Conservation (phyloP, 2,888 invertebrate species). For the Eulithis testata region DNA sequence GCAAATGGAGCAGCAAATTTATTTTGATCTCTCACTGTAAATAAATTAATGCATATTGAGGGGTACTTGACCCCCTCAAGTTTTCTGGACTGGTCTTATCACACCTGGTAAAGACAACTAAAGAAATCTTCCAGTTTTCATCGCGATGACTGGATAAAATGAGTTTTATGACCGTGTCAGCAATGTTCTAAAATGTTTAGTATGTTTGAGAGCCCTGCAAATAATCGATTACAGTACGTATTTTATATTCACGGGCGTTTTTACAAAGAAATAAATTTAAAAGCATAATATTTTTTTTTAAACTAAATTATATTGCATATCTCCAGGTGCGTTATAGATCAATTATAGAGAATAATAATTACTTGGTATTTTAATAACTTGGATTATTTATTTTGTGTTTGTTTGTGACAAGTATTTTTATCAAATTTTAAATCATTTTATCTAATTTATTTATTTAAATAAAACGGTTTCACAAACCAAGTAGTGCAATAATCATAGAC, state of each 20-base stretch:
- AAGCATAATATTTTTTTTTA: too few species aligned
- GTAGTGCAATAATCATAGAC: too few species aligned
- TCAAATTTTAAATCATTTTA: background rate
- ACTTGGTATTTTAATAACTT: background rate
- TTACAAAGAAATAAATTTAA: background rate
- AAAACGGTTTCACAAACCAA: too few species aligned
- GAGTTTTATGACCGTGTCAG: background rate
- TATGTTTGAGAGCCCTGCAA: background rate
- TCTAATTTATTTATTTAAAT: background rate
- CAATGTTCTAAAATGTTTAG: background rate
- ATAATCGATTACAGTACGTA: background rate
- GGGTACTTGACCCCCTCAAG: too few species aligned
- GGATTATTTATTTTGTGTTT: too few species aligned
- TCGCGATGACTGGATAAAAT: background rate
- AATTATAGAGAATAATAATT: background rate
- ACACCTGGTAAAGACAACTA: background rate
- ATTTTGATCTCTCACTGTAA: too few species aligned
- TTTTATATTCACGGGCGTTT: conserved; percentile 1
- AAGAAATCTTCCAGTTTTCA: background rate
- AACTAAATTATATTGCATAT: too few species aligned
- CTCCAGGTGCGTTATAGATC: too few species aligned
- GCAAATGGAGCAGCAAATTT: too few species aligned
- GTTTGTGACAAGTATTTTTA: background rate
- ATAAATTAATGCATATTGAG: too few species aligned
- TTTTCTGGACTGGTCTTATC: too few species aligned